These are phyloP conservation scores for Argyresthia goedartella DNA, from an alignment of 2,888 invertebrate genomes.

Conservation along the genomic window DNA sequence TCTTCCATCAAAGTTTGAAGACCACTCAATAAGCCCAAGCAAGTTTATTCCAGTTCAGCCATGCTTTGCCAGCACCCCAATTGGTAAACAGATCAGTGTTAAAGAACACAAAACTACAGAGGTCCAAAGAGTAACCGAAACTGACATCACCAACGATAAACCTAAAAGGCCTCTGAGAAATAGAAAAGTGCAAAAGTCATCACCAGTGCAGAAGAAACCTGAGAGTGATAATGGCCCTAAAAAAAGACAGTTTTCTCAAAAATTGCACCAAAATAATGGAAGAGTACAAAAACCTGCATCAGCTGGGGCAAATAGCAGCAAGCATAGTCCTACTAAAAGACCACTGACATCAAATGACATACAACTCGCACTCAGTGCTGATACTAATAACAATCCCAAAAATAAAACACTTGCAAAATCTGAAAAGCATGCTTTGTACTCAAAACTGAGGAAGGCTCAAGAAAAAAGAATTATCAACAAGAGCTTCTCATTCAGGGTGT, in stretches of 20 bases:
- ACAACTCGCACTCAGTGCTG: slow-evolving; percentile 9
- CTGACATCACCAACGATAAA: background rate
- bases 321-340: background rate
- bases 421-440: too few relatives aligned
- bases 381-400: slow-evolving; percentile 36
- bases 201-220: background rate
- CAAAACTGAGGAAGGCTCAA: background rate
- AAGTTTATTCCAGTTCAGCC: slow-evolving; percentile 42
- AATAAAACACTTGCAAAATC: slow-evolving; percentile 4
- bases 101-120: background rate
- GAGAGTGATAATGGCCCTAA: background rate
- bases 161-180: slow-evolving; percentile 14
- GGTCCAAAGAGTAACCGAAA: background rate
- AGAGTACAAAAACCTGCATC: too few relatives aligned
- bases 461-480: slow-evolving; percentile 22
- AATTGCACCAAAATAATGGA: too few relatives aligned
- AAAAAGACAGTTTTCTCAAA: too few relatives aligned
- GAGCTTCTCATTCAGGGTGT: slow-evolving; percentile 32
- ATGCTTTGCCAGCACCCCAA: slow-evolving; percentile 46
- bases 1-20: slow-evolving; percentile 45
- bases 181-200: background rate
- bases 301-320: background rate
- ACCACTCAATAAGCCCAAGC: slow-evolving; percentile 44
- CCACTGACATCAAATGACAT: background rate
- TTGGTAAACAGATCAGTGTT: slow-evolving; percentile 8